phyloP scores from a whole-genome alignment of 2,888 invertebrate species.

The Labia minor region DNA sequence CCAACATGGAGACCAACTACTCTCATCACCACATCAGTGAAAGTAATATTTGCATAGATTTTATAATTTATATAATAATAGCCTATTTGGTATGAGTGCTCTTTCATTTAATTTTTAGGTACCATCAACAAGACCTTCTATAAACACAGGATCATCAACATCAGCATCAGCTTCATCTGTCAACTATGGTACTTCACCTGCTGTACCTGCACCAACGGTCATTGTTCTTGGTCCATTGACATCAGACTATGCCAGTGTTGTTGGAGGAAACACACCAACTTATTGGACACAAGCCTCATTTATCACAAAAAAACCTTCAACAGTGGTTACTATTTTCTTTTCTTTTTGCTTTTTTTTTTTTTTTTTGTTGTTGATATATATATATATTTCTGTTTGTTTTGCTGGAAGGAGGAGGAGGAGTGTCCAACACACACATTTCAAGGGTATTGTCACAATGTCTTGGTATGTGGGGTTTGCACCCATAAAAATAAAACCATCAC shows the following conservation, averaged over 20 bases:
- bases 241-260: constrained; percentile 22
- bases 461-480: too few relatives aligned
- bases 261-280: constrained; percentile 3
- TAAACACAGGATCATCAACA: neutral
- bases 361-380: too few relatives aligned
- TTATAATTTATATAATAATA: too few relatives aligned
- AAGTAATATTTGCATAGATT: neutral
- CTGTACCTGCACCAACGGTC: constrained; percentile 41
- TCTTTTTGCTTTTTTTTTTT: too few relatives aligned
- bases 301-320: constrained; percentile 16
- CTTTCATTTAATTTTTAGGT: neutral
- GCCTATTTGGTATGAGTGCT: too few relatives aligned
- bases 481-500: too few relatives aligned
- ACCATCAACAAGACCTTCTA: neutral
- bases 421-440: too few relatives aligned
- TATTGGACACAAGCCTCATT: constrained; percentile 13
- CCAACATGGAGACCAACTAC: neutral
- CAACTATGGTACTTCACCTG: neutral
- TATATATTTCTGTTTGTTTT: too few relatives aligned
- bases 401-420: too few relatives aligned
- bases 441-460: too few relatives aligned
- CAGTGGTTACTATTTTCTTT: neutral
- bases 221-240: constrained; percentile 44
- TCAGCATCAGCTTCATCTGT: constrained; percentile 30
- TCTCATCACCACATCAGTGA: neutral